Conservation (phyloP, 1,140 invertebrate genomes). For the Maconellicoccus hirsutus region DNA sequence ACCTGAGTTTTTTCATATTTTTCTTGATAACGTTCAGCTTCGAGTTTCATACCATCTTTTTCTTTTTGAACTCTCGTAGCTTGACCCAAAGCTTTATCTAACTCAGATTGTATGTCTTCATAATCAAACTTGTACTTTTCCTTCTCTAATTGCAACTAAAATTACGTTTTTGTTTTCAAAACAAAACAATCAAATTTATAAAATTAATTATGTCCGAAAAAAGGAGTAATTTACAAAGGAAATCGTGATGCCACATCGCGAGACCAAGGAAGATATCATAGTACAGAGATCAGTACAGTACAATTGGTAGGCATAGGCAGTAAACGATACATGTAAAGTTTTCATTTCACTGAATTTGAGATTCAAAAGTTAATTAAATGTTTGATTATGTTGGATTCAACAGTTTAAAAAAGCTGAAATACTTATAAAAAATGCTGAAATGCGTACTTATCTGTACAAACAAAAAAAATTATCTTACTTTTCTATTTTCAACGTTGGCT, state of each 20-base stretch:
- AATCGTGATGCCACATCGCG: too few species aligned
- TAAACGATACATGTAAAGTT: too few species aligned
- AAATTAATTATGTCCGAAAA: not conserved
- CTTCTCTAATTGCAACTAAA: constrained; percentile 73
- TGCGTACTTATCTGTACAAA: not conserved
- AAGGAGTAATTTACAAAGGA: too few species aligned
- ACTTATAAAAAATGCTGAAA: not conserved
- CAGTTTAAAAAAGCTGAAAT: too few species aligned
- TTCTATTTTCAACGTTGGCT: constrained; percentile 61
- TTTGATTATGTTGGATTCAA: too few species aligned
- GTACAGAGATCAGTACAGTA: too few species aligned
- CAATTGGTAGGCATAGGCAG: too few species aligned
- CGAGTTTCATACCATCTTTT: constrained; percentile 67
- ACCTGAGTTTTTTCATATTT: constrained; percentile 83
- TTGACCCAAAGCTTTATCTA: constrained; percentile 78
- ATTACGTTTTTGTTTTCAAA: constrained; percentile 25
- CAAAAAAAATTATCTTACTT: constrained; percentile 42
- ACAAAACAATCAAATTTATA: not conserved
- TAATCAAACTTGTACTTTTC: constrained; percentile 81
- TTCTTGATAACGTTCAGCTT: constrained; percentile 72
- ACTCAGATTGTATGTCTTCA: constrained; percentile 75
- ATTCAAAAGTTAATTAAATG: too few species aligned
- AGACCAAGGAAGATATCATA: too few species aligned
- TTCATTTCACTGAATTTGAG: too few species aligned
- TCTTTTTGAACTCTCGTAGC: constrained; percentile 78